Evolutionary conservation across 2,113 vertebrate species (phyloP), one percentile per base, ranked within the genome.

Genomic region (Condylura cristata): DNA sequence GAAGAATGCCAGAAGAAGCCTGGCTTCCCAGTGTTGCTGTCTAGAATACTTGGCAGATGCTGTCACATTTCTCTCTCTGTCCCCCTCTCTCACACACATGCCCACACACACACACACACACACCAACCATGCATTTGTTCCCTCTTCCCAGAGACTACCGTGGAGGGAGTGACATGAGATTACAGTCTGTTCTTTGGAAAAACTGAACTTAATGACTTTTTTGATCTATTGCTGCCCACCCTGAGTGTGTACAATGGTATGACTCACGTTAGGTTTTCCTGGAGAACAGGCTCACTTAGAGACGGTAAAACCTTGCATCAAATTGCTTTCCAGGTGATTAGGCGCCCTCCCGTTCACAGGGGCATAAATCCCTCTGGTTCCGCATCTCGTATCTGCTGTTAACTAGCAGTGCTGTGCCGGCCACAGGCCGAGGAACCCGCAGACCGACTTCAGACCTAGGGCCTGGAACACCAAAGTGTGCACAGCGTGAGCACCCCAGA

Each of bases 221-320:
- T 37, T 41, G 14, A 58, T 70, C 60, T 46, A 3, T 48, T 34
- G 41, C 65, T 81, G 39, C n/a, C 70, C 26, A 16, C 53, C 61
- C 39, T 46, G 26, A 76, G 51, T 24, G 39, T 12, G 2, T 51
- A 48, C 65, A 93, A 79, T 81, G 93, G 76, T 34, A 39, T n/a
- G 41, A 48, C 46, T 78, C 74, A 51, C 10, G 8, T 34, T 9
- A 51, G n/a, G 20, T 37, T 93, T 92, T 41, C 85, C 70, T 89
- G 90, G 84, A 86, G 93, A 96, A 65, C 48, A 89, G 85, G 89
- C 83, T 70, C 86, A 44, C 20, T 26, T 30, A 46, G 56, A 60
- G 28, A 89, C 95, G 91, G 74, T 70, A 84, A 94, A 96, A 94
- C 87, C 80, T 37, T 56, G 44, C 28, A 5, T 41, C n/a, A 7